phyloP scores from a whole-genome alignment of 2,113 vertebrate genomes.

The Turnix velox region DNA sequence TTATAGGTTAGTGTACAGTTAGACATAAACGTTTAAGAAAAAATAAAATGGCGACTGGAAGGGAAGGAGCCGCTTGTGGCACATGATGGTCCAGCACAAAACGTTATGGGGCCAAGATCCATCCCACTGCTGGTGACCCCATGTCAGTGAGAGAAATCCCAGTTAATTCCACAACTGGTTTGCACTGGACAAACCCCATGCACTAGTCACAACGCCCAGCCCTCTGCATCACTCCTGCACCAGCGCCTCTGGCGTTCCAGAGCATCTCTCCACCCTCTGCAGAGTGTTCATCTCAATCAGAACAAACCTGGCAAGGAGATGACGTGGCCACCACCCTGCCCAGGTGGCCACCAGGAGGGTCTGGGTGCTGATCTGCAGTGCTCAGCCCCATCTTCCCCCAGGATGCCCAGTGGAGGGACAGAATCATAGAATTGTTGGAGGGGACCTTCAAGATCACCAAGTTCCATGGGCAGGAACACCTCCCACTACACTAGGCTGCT shows the following conservation, averaged over 20 bases:
- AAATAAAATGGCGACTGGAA: background rate
- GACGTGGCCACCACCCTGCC: background rate
- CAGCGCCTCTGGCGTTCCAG: rapidly evolving
- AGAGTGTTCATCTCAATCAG: background rate
- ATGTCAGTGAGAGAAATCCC: rapidly evolving
- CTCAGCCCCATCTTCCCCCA: background rate
- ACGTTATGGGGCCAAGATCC: rapidly evolving
- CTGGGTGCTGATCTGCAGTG: rapidly evolving
- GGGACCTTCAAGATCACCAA: no score
- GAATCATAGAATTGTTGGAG: no score
- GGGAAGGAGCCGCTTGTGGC: background rate
- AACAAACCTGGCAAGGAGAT: background rate
- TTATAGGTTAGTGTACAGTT: slow-evolving; percentile 59
- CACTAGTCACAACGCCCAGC: rapidly evolving
- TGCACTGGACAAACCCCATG: background rate
- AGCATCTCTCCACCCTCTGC: background rate
- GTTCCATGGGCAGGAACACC: no score
- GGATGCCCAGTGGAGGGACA: rapidly evolving
- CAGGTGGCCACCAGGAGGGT: rapidly evolving
- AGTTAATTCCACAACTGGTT: background rate
- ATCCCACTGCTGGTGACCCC: rapidly evolving
- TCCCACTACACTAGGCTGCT: no score
- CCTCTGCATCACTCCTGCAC: background rate
- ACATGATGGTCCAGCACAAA: rapidly evolving
- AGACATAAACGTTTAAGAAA: slow-evolving; percentile 28